Evolutionary conservation across 2,113 vertebrate species (phyloP).

Genomic region (Dryoscopus gambensis): DNA sequence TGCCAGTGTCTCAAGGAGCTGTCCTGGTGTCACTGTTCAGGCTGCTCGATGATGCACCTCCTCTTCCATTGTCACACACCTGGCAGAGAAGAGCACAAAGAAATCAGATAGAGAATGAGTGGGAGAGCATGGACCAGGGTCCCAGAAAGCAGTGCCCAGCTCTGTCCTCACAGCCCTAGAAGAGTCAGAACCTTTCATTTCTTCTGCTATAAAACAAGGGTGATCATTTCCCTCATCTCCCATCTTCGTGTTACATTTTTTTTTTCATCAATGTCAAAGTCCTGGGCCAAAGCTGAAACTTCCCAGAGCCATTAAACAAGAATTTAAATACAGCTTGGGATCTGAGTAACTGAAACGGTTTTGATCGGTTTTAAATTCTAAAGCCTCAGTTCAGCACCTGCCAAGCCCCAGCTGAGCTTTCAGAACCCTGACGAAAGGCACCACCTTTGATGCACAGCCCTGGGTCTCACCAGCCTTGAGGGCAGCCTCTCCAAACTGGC

Average conservation of each 20-base stretch:
- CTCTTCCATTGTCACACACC: constrained; percentile 58
- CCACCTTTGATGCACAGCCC: not conserved
- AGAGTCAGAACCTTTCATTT: not conserved
- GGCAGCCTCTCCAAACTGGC: not conserved
- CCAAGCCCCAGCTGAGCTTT: not conserved
- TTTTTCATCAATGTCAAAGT: not conserved
- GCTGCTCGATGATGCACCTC: not conserved
- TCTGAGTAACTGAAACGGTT: not conserved
- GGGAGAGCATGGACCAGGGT: not conserved
- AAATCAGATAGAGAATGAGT: not conserved
- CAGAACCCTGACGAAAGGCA: not conserved
- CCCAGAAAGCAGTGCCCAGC: not conserved
- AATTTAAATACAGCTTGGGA: not conserved
- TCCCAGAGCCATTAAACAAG: not conserved
- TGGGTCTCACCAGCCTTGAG: not conserved
- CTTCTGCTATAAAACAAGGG: not conserved
- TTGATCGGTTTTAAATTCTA: not conserved
- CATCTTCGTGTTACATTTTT: not conserved
- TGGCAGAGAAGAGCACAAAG: not conserved
- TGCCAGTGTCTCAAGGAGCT: not conserved
- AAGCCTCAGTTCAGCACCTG: not conserved
- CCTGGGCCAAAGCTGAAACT: not conserved
- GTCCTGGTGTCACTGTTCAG: not conserved
- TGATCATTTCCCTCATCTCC: not conserved
- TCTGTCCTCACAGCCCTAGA: not conserved